These are phyloP conservation scores for Chiloscyllium punctatum DNA, from an alignment of 2,797 vertebrate genomes.

Conservation along the genomic window DNA sequence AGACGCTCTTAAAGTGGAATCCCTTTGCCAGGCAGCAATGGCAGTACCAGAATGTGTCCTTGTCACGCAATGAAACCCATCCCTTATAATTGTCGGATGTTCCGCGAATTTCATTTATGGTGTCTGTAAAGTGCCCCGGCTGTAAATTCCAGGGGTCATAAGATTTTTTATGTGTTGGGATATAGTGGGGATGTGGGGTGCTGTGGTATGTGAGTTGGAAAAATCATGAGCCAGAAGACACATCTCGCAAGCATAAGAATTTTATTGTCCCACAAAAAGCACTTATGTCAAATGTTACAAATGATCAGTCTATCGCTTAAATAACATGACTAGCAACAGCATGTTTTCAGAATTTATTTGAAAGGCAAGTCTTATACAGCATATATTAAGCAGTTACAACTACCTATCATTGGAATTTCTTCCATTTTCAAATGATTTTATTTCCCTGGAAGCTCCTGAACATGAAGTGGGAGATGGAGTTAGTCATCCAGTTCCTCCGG, in stretches of 20 bases:
- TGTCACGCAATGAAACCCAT: no score
- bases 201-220: neutral
- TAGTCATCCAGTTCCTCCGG: neutral
- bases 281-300: neutral
- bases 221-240: neutral
- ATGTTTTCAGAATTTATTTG: neutral
- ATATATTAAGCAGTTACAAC: no score
- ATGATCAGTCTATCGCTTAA: neutral
- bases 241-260: neutral
- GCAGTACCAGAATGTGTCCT: neutral
- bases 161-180: neutral
- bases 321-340: neutral
- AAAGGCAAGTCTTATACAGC: neutral
- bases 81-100: neutral
- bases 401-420: no score
- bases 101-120: neutral
- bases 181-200: neutral
- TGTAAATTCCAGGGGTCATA: neutral
- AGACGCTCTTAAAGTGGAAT: no score
- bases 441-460: no score
- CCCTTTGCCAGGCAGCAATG: no score
- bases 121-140: neutral
- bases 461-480: neutral
- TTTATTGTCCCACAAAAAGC: neutral
- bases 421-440: no score